Evolutionary conservation across 2,797 vertebrate genomes (phyloP).

Genomic region (Myotis planiceps): DNA sequence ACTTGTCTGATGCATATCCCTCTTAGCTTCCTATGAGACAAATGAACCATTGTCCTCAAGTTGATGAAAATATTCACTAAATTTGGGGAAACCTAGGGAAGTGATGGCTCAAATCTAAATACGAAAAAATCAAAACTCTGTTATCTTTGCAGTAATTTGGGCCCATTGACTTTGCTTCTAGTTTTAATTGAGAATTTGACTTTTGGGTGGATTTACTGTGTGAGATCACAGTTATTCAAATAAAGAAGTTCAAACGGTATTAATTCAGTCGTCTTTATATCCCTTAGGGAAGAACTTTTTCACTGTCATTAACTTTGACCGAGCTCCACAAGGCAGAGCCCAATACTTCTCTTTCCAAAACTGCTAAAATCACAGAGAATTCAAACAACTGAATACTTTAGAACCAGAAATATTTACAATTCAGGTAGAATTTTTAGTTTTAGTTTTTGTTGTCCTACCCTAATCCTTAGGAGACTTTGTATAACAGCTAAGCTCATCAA

Average conservation of each 20-base stretch:
- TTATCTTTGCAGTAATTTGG: not conserved
- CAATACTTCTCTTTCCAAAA: not conserved
- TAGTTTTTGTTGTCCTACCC: not conserved
- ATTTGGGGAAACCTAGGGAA: not conserved
- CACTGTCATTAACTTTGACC: constrained; percentile 38
- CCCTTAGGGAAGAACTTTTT: not conserved
- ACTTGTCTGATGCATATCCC: not conserved
- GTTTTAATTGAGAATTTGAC: constrained; percentile 50
- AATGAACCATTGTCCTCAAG: not conserved
- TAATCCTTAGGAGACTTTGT: constrained; percentile 23
- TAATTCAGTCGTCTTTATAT: not conserved
- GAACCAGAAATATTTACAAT: not conserved
- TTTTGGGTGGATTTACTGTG: not conserved
- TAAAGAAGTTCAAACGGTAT: constrained; percentile 39
- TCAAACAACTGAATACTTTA: constrained; percentile 28
- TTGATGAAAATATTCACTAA: constrained; percentile 12
- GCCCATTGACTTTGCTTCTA: not conserved
- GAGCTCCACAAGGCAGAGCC: not conserved
- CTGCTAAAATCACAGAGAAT: constrained; percentile 31
- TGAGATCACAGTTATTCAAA: constrained; percentile 60
- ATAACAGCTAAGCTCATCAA: not conserved
- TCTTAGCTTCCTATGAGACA: not conserved
- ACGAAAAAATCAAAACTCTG: not conserved
- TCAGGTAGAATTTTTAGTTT: not conserved
- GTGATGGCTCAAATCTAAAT: not conserved